A percentile compares a stretch with the other conserved stretches of the same genome.
Conservation (phyloP, 1,140 invertebrate genomes). For the Bemisia tabaci region DNA sequence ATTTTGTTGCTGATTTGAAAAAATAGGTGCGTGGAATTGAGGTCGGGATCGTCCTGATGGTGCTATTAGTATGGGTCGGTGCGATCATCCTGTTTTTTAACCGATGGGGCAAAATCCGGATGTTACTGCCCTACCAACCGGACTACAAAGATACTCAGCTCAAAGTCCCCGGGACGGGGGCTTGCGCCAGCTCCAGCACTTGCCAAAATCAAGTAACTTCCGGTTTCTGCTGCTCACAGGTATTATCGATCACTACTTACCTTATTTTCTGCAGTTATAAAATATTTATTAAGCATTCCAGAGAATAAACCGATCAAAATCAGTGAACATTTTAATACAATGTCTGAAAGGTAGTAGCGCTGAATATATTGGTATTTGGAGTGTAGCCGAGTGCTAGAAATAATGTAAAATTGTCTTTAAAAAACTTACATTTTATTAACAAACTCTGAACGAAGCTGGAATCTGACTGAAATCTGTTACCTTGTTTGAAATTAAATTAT, state of each 20-base stretch:
- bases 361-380: no score
- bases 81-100: constrained; percentile 69
- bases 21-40: constrained; percentile 51
- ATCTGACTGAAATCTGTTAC: no score
- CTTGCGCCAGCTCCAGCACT: constrained; percentile 14
- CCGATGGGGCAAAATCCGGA: constrained; percentile 73
- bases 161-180: constrained; percentile 22
- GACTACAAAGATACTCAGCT: constrained; percentile 33
- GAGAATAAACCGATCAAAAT: neutral
- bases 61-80: constrained; percentile 58
- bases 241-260: constrained; percentile 12
- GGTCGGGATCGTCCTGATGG: constrained; percentile 55
- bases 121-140: constrained; percentile 70
- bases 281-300: neutral
- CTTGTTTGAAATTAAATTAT: no score
- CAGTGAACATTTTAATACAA: no score
- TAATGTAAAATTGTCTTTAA: no score
- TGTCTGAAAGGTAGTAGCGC: no score
- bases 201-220: constrained; percentile 20
- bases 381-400: no score
- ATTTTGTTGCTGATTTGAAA: no score
- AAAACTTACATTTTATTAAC: no score
- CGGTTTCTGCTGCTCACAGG: constrained; percentile 23
- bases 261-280: neutral
- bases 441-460: no score